A percentile compares a stretch with the other conserved stretches of the same genome.
Evolutionary conservation across 2,797 vertebrate species (phyloP).

Genomic region (Echeneis naucrates): DNA sequence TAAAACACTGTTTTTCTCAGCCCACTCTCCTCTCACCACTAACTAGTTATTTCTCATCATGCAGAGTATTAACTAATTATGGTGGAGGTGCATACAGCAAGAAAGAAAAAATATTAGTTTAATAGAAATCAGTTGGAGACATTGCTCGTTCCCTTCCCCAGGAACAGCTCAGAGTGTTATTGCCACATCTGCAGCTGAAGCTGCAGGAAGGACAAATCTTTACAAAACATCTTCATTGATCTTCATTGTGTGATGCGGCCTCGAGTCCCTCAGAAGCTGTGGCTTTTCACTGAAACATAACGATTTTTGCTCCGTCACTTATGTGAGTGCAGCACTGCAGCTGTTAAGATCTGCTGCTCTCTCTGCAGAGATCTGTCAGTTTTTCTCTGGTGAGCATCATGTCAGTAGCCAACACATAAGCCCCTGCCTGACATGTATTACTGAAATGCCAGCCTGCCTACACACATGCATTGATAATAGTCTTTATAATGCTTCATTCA

Average conservation of each 20-base stretch:
- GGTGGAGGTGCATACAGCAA: slow-evolving; percentile 36
- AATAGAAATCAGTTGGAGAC: slow-evolving; percentile 39
- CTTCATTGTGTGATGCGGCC: background rate
- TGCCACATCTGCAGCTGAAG: slow-evolving; percentile 3
- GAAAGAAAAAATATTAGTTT: slow-evolving; percentile 30
- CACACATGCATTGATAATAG: background rate
- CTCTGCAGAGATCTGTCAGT: slow-evolving; percentile 32
- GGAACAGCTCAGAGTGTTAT: background rate
- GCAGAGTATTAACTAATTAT: slow-evolving; percentile 66
- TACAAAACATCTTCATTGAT: background rate
- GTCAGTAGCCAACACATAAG: slow-evolving; percentile 50
- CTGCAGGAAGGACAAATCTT: slow-evolving; percentile 7
- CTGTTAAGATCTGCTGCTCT: slow-evolving; percentile 41
- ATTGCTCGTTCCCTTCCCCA: slow-evolving; percentile 25
- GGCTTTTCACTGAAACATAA: background rate
- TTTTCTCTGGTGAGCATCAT: slow-evolving; percentile 51
- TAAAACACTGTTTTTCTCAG: slow-evolving; percentile 37
- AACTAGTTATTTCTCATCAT: slow-evolving; percentile 32
- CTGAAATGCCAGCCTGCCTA: slow-evolving; percentile 26
- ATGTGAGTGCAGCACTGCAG: slow-evolving; percentile 19
- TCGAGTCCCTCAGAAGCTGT: background rate
- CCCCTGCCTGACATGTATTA: slow-evolving; percentile 42
- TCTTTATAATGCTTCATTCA: too few species aligned
- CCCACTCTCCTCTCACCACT: slow-evolving; percentile 20
- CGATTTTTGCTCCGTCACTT: slow-evolving; percentile 2